phyloP scores from a whole-genome alignment of 2,888 invertebrate species.

The Octodonta nipae region DNA sequence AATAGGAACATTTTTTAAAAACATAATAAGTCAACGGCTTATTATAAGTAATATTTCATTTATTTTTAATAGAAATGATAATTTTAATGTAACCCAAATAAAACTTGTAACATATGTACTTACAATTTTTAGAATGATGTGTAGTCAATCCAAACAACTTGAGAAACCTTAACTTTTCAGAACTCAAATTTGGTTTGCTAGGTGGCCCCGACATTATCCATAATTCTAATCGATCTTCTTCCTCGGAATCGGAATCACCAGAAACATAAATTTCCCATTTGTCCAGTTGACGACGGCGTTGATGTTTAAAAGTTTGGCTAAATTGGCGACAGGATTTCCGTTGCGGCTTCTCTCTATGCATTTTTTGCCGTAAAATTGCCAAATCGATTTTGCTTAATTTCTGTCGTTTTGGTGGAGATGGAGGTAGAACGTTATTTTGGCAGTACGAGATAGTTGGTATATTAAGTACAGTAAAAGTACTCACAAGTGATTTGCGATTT shows the following conservation, averaged over 20 bases:
- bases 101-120: conserved; percentile 16
- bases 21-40: too few relatives aligned
- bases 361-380: conserved; percentile 29
- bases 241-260: conserved; percentile 36
- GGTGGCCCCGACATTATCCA: conserved; percentile 45
- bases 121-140: conserved; percentile 47
- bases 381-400: conserved; percentile 35
- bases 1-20: too few relatives aligned
- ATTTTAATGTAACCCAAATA: background rate
- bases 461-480: conserved; percentile 32
- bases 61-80: conserved; percentile 1
- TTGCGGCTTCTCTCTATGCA: too few relatives aligned
- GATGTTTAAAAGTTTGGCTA: too few relatives aligned
- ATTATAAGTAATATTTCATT: conserved; percentile 3
- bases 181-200: conserved; percentile 37
- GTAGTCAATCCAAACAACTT: conserved; percentile 50
- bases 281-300: too few relatives aligned
- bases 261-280: too few relatives aligned
- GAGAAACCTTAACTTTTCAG: conserved; percentile 47
- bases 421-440: conserved; percentile 19
- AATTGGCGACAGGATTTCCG: too few relatives aligned
- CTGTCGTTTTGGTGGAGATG: conserved; percentile 21
- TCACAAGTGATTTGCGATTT: too few relatives aligned
- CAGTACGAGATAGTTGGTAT: conserved; percentile 28
- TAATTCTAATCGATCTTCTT: conserved; percentile 22